These are phyloP conservation scores for Hypolimnas misippus DNA, from an alignment of 2,888 invertebrate species.

Conservation along the genomic window DNA sequence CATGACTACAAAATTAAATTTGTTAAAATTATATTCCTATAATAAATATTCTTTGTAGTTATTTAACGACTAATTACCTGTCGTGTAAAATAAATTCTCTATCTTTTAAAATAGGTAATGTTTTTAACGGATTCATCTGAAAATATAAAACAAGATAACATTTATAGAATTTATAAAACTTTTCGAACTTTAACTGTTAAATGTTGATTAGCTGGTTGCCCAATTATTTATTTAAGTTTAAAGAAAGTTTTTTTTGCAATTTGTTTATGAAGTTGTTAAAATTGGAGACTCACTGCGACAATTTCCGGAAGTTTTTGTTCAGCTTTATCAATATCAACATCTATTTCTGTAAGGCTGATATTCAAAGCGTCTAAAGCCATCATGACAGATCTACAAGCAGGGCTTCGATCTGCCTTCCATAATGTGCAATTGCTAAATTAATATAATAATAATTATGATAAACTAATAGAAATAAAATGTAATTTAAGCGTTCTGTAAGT, in stretches of 20 bases:
- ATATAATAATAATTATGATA: neutral
- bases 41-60: too few relatives aligned
- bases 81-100: constrained; percentile 84
- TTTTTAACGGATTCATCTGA: constrained; percentile 86
- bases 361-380: constrained; percentile 71
- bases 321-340: constrained; percentile 64
- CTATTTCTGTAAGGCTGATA: constrained; percentile 64
- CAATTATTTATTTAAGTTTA: too few relatives aligned
- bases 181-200: too few relatives aligned
- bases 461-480: neutral
- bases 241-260: too few relatives aligned
- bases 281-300: constrained; percentile 45
- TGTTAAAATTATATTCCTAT: too few relatives aligned
- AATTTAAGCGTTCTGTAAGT: too few relatives aligned
- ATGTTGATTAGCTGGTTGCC: too few relatives aligned
- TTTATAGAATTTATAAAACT: too few relatives aligned
- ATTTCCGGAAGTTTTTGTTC: constrained; percentile 61
- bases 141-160: too few relatives aligned
- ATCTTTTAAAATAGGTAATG: constrained; percentile 86
- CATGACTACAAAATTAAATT: constrained; percentile 54
- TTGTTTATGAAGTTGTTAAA: neutral
- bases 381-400: constrained; percentile 69
- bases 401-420: constrained; percentile 71
- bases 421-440: constrained; percentile 60
- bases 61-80: too few relatives aligned